These are phyloP conservation scores for Artibeus lituratus DNA, from an alignment of 2,797 vertebrate species.

Conservation along the genomic window DNA sequence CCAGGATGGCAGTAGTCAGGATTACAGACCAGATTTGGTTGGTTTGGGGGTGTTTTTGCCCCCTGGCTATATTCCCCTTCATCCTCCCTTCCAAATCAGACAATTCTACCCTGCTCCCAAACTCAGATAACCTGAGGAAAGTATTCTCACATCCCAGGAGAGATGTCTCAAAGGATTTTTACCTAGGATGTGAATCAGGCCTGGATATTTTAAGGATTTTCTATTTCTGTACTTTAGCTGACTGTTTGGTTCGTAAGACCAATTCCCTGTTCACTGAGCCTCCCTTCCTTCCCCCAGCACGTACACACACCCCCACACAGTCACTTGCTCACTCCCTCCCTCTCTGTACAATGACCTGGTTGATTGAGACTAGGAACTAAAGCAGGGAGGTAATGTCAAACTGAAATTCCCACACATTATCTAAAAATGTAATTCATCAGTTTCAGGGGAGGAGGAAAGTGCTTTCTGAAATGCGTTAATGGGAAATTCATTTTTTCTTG, in stretches of 20 bases:
- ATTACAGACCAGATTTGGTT: neutral
- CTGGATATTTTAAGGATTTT: slow-evolving; percentile 74
- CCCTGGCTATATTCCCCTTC: neutral
- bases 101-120: slow-evolving; percentile 51
- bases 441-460: slow-evolving; percentile 57
- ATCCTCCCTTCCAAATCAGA: slow-evolving; percentile 48
- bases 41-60: neutral
- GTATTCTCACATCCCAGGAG: slow-evolving; percentile 63
- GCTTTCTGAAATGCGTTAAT: slow-evolving; percentile 68
- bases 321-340: neutral
- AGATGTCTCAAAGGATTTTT: slow-evolving; percentile 70
- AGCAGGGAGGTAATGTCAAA: slow-evolving; percentile 59
- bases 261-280: slow-evolving; percentile 53
- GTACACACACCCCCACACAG: neutral
- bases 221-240: slow-evolving; percentile 73
- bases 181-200: slow-evolving; percentile 73
- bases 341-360: slow-evolving; percentile 24
- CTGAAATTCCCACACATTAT: slow-evolving; percentile 72
- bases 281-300: neutral
- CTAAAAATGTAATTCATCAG: slow-evolving; percentile 70
- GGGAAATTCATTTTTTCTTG: slow-evolving; percentile 60
- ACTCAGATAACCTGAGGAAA: slow-evolving; percentile 50
- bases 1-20: neutral
- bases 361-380: slow-evolving; percentile 56
- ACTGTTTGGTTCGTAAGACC: slow-evolving; percentile 64